phyloP scores from a whole-genome alignment of 2,797 vertebrate genomes.

The Jordanella pulchra region DNA sequence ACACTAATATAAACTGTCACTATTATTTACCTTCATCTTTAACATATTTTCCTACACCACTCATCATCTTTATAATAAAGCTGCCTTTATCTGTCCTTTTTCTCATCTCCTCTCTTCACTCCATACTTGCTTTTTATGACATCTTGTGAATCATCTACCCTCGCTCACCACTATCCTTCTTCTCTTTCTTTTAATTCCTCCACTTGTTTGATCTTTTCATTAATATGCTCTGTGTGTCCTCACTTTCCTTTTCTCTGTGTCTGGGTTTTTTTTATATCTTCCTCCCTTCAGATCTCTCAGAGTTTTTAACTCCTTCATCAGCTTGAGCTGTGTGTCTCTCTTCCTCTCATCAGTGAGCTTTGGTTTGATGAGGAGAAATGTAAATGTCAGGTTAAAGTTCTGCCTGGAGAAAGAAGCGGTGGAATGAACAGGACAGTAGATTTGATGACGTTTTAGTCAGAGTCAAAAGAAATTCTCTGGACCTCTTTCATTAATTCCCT shows the following conservation, averaged over 20 bases:
- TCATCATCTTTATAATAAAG: not conserved
- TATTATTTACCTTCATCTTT: slow-evolving; percentile 1
- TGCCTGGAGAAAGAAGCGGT: slow-evolving; percentile 33
- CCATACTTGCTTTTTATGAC: slow-evolving; percentile 24
- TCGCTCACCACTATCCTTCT: slow-evolving; percentile 16
- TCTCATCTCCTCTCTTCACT: slow-evolving; percentile 14
- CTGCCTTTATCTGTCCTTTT: slow-evolving; percentile 1
- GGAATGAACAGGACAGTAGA: slow-evolving; percentile 46
- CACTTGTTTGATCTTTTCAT: slow-evolving; percentile 55
- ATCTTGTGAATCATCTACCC: slow-evolving; percentile 20
- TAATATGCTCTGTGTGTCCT: slow-evolving; percentile 39
- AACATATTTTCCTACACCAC: not conserved
- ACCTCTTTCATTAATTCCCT: slow-evolving; percentile 13
- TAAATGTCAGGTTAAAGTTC: slow-evolving; percentile 59
- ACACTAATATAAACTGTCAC: not conserved
- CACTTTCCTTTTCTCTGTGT: not conserved
- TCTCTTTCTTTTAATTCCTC: slow-evolving; percentile 32
- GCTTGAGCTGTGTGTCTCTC: slow-evolving; percentile 6
- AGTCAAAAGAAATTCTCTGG: slow-evolving; percentile 41
- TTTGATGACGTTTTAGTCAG: slow-evolving; percentile 51
- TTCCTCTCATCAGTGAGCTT: slow-evolving; percentile 43
- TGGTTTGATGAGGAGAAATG: slow-evolving; percentile 57
- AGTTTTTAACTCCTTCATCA: slow-evolving; percentile 17
- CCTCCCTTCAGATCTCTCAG: not conserved
- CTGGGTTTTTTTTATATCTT: not conserved